These are phyloP conservation scores for Eilema sororculum DNA, from an alignment of 2,888 invertebrate genomes.

Conservation along the genomic window DNA sequence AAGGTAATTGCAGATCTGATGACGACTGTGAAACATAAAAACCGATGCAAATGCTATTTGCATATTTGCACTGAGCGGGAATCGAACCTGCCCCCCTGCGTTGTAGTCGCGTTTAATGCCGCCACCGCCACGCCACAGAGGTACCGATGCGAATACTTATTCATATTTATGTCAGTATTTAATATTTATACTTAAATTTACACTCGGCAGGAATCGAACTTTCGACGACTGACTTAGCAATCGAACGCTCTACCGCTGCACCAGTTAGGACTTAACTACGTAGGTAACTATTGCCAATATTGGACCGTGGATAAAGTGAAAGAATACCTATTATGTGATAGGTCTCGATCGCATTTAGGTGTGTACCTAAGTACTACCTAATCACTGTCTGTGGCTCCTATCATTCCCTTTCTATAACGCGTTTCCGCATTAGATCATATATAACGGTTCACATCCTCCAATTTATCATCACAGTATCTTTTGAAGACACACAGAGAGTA, in stretches of 20 bases:
- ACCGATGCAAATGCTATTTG: background rate
- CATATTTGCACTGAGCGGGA: background rate
- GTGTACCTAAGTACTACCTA: constrained; percentile 20
- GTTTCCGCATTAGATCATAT: constrained; percentile 78
- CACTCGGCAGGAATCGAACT: background rate
- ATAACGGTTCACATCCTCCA: constrained; percentile 62
- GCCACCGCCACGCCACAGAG: no score
- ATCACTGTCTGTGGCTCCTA: constrained; percentile 22
- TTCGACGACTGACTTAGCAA: background rate
- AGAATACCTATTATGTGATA: constrained; percentile 45
- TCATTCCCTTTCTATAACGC: constrained; percentile 74
- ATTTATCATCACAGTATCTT: constrained; percentile 61
- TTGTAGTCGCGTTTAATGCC: no score
- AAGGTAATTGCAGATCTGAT: no score
- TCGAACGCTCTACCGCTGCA: background rate
- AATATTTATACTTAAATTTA: background rate
- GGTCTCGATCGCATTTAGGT: constrained; percentile 50
- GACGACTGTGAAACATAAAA: background rate
- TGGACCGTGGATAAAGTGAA: constrained; percentile 46
- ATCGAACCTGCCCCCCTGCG: no score
- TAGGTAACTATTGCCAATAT: background rate
- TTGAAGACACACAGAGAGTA: constrained; percentile 43
- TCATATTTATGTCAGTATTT: background rate
- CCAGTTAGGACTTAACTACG: background rate
- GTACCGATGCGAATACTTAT: background rate